These are phyloP conservation scores for Tipula helvola DNA, from an alignment of 2,888 invertebrate species.

Conservation along the genomic window DNA sequence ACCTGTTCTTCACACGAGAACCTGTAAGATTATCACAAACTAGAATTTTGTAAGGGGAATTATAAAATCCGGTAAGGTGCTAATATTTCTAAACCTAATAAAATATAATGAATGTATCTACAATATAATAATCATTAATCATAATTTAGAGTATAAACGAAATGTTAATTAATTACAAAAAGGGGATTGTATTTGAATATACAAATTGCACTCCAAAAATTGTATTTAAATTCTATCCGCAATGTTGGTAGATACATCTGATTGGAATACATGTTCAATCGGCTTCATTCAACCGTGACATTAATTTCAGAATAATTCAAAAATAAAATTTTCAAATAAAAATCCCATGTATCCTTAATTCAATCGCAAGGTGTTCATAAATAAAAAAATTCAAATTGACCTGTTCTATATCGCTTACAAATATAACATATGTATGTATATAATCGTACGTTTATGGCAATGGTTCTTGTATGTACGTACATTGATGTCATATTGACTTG, in stretches of 20 bases:
- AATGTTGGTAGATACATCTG: background rate
- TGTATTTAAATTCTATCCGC: no score
- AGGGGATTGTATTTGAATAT: background rate
- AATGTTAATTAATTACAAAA: background rate
- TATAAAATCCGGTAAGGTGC: background rate
- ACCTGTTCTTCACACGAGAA: background rate
- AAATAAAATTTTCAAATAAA: background rate
- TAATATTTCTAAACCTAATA: background rate
- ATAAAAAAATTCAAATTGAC: background rate
- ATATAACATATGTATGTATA: background rate
- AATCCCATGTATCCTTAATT: background rate
- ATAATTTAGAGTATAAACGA: background rate
- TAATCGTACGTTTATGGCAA: background rate
- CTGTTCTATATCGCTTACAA: background rate
- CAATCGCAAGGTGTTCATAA: background rate
- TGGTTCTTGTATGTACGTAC: background rate
- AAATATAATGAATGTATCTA: background rate
- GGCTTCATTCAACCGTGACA: background rate
- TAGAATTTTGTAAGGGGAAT: background rate
- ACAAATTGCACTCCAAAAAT: background rate
- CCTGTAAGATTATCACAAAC: background rate
- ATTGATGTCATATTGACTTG: background rate
- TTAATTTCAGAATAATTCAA: background rate
- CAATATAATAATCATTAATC: background rate
- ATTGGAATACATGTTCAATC: background rate